Evolutionary conservation across 2,797 vertebrate species (phyloP).

Genomic region (Cyclopterus lumpus): DNA sequence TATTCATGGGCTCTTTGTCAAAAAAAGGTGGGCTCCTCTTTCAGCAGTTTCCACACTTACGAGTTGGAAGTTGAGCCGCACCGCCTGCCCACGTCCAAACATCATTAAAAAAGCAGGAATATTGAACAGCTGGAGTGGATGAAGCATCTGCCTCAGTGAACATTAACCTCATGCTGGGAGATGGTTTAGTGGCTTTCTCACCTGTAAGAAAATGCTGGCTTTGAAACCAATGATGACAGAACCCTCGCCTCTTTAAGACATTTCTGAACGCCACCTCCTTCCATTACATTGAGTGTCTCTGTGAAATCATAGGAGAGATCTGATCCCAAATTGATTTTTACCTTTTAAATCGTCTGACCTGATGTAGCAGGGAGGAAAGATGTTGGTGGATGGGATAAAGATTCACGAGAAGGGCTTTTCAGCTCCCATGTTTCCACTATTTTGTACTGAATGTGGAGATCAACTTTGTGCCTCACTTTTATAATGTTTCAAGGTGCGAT

Average conservation of each 20-base stretch:
- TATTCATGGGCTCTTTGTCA: conserved; percentile 1
- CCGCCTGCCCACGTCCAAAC: conserved; percentile 23
- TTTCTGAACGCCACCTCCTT: conserved; percentile 20
- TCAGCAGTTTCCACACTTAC: conserved; percentile 19
- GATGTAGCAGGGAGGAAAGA: conserved; percentile 8
- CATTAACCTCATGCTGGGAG: conserved; percentile 52
- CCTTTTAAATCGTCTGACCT: conserved; percentile 44
- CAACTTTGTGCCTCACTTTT: neutral
- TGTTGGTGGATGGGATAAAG: conserved; percentile 24
- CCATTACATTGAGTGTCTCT: conserved; percentile 10
- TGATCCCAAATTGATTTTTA: conserved; percentile 51
- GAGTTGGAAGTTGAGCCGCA: conserved; percentile 1
- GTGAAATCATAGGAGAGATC: conserved; percentile 35
- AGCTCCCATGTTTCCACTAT: conserved; percentile 7
- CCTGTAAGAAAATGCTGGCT: conserved; percentile 28
- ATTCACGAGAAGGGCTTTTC: conserved; percentile 16
- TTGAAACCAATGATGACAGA: conserved; percentile 37
- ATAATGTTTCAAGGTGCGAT: neutral
- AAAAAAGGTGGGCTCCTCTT: conserved; percentile 13
- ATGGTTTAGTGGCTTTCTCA: conserved; percentile 29
- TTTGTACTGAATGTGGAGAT: conserved; percentile 3
- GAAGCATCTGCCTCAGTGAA: conserved; percentile 49
- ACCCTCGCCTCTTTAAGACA: conserved; percentile 22
- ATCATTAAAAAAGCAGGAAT: conserved; percentile 55
- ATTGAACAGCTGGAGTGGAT: conserved; percentile 45